phyloP scores from a whole-genome alignment of 2,797 vertebrate species.

The Otus scops region DNA sequence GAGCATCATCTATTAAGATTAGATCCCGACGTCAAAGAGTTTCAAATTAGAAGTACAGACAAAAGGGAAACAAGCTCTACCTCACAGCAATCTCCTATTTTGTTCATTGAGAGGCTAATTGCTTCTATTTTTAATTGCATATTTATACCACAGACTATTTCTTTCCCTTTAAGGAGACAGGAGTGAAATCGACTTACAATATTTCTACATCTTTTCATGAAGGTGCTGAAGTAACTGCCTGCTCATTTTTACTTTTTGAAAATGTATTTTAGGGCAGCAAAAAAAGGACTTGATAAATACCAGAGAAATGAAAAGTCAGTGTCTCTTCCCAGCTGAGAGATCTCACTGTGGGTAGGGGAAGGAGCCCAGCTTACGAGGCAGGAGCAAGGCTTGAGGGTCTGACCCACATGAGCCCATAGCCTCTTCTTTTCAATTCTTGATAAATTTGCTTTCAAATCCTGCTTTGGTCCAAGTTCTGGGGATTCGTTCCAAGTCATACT shows the following conservation, averaged over 20 bases:
- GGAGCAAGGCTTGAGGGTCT: not conserved
- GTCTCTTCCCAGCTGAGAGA: not conserved
- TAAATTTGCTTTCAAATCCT: not conserved
- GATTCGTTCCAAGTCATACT: not conserved
- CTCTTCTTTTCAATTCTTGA: not conserved
- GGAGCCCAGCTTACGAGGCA: not conserved
- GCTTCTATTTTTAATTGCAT: constrained; percentile 27
- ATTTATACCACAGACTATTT: not conserved
- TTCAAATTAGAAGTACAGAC: not conserved
- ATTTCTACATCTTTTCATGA: not conserved
- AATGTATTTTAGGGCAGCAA: not conserved
- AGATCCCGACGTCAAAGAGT: not conserved
- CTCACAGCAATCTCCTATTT: not conserved
- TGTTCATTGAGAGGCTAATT: not conserved
- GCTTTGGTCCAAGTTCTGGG: not conserved
- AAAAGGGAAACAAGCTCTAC: not conserved
- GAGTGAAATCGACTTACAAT: not conserved
- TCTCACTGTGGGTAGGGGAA: not conserved
- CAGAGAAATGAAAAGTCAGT: not conserved
- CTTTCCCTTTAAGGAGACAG: not conserved
- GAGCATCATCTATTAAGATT: not conserved
- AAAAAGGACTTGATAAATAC: not conserved
- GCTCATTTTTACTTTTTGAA: not conserved
- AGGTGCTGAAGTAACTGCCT: not conserved
- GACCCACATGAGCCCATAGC: not conserved